Evolutionary conservation across 2,113 vertebrate species (phyloP).

Genomic region (Brachirus orientalis): DNA sequence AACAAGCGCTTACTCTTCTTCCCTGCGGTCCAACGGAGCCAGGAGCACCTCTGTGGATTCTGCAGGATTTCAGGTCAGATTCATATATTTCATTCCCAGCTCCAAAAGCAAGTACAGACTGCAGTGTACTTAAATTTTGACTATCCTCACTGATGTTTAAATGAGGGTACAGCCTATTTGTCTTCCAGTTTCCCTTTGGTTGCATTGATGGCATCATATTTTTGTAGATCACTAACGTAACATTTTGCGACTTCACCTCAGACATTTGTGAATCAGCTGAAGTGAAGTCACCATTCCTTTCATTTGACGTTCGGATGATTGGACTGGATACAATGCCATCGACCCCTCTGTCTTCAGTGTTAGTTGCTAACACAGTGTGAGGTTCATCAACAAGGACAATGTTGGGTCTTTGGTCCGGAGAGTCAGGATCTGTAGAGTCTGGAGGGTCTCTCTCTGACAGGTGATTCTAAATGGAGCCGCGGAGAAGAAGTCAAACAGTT

Average conservation of each 20-base stretch:
- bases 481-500: background rate
- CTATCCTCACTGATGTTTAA: background rate
- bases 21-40: conserved; percentile 78
- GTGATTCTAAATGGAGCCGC: conserved; percentile 7
- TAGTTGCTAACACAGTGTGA: conserved; percentile 3
- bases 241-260: background rate
- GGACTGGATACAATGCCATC: conserved; percentile 47
- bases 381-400: conserved; percentile 39
- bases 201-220: conserved; percentile 26
- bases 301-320: conserved; percentile 2
- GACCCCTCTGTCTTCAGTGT: conserved; percentile 21
- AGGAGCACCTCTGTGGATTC: conserved; percentile 56
- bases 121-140: background rate
- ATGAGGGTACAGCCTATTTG: background rate
- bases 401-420: background rate
- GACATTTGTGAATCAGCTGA: conserved; percentile 2
- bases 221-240: conserved; percentile 38
- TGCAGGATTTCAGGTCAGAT: conserved; percentile 33
- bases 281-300: conserved; percentile 53
- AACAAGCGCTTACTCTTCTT: conserved; percentile 81
- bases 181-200: conserved; percentile 2
- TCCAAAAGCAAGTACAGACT: background rate
- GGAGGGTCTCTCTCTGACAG: background rate
- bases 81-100: background rate
- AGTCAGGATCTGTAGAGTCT: background rate